Conservation (phyloP, 2,113 vertebrate species). For the Aplodontia rufa region DNA sequence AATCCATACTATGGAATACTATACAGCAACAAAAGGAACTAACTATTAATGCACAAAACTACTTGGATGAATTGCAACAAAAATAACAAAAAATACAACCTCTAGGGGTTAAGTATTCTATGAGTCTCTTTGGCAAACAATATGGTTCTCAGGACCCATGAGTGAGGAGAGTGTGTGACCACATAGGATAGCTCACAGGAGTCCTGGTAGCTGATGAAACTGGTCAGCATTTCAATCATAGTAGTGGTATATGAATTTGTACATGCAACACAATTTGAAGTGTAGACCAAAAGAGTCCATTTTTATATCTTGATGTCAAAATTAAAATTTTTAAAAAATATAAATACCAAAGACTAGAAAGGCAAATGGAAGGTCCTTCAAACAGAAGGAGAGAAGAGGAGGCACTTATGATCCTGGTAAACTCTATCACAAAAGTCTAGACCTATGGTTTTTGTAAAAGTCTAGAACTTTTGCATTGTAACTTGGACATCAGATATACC, state of each 20-base stretch:
- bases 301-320: background rate
- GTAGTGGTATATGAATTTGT: background rate
- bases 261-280: background rate
- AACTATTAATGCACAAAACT: background rate
- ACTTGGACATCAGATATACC: background rate
- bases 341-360: background rate
- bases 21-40: background rate
- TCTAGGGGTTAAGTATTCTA: background rate
- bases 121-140: background rate
- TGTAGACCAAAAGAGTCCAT: background rate
- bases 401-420: background rate
- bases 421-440: background rate
- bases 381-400: background rate
- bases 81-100: background rate
- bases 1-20: background rate
- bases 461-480: background rate
- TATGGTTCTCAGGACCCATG: background rate
- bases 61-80: background rate
- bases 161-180: too few relatives aligned
- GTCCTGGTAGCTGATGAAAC: background rate
- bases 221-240: background rate
- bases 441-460: background rate
- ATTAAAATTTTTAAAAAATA: background rate
- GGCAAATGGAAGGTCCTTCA: background rate
- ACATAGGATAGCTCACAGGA: background rate